phyloP scores from a whole-genome alignment of 2,888 invertebrate species.

The Therioaphis trifolii region DNA sequence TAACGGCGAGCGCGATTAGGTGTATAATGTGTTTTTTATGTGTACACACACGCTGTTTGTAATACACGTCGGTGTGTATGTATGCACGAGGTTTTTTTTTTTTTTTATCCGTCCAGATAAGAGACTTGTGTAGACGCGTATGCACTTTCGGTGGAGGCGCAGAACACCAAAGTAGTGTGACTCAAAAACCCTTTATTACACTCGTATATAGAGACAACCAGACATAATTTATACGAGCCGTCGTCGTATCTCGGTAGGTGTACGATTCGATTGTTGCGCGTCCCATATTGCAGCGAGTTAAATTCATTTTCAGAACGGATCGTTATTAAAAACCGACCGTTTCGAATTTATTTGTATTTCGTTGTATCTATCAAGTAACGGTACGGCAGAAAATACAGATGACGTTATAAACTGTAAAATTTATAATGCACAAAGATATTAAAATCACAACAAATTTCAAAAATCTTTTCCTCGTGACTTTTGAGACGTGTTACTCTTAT shows the following conservation, averaged over 20 bases:
- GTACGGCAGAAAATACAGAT: too few species aligned
- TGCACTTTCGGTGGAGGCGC: background rate
- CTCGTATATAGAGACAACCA: too few species aligned
- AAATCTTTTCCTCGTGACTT: too few species aligned
- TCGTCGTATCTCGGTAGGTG: slow-evolving; percentile 6
- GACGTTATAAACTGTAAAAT: too few species aligned
- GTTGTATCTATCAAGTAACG: too few species aligned
- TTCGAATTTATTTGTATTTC: too few species aligned
- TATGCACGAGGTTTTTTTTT: background rate
- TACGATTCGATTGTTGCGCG: slow-evolving; percentile 22
- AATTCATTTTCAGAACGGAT: too few species aligned
- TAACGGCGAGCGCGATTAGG: background rate
- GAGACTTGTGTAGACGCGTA: background rate
- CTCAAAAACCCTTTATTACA: slow-evolving; percentile 38
- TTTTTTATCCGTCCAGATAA: background rate
- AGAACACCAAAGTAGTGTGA: slow-evolving; percentile 24
- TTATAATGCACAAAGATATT: too few species aligned
- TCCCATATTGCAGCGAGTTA: too few species aligned
- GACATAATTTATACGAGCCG: slow-evolving; percentile 1
- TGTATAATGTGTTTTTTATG: slow-evolving; percentile 26
- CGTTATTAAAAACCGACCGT: too few species aligned
- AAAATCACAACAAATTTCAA: too few species aligned
- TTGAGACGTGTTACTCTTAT: too few species aligned
- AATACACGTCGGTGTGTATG: background rate
- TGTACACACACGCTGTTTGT: background rate